phyloP scores from a whole-genome alignment of 2,888 invertebrate genomes.

The Pollenia griseotomentosa region DNA sequence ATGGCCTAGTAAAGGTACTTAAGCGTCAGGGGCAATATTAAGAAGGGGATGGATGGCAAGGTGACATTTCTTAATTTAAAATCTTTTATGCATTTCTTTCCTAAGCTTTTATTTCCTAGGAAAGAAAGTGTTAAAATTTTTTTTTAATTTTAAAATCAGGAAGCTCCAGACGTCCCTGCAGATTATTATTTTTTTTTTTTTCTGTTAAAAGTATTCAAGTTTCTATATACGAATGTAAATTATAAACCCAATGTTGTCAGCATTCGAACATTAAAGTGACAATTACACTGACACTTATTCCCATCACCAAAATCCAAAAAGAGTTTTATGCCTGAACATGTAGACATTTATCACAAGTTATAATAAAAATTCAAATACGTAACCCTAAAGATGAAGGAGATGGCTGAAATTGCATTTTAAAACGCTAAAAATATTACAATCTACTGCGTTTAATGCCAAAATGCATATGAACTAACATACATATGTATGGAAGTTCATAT shows the following conservation, averaged over 20 bases:
- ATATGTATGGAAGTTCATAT: conserved; percentile 13
- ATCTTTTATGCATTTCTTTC: neutral
- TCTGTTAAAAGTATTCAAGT: too few relatives aligned
- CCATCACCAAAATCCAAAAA: conserved; percentile 20
- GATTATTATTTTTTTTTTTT: too few relatives aligned
- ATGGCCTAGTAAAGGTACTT: neutral
- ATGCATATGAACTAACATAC: neutral
- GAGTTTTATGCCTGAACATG: conserved; percentile 38
- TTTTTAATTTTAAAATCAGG: too few relatives aligned
- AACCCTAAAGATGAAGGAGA: conserved; percentile 20
- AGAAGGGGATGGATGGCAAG: neutral
- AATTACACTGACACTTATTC: conserved; percentile 46
- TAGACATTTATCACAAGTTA: conserved; percentile 60
- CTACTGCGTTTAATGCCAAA: conserved; percentile 26
- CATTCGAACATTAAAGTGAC: conserved; percentile 63
- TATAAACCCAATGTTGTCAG: conserved; percentile 55
- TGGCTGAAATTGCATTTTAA: conserved; percentile 31
- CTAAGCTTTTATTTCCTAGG: too few relatives aligned
- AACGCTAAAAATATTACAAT: conserved; percentile 46
- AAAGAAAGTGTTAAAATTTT: too few relatives aligned
- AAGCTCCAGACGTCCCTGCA: too few relatives aligned
- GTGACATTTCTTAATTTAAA: too few relatives aligned
- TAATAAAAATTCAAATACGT: conserved; percentile 33
- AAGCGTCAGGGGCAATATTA: neutral
- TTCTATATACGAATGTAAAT: conserved; percentile 24